phyloP scores from a whole-genome alignment of 2,113 vertebrate species.

The Mastomys natalensis region DNA sequence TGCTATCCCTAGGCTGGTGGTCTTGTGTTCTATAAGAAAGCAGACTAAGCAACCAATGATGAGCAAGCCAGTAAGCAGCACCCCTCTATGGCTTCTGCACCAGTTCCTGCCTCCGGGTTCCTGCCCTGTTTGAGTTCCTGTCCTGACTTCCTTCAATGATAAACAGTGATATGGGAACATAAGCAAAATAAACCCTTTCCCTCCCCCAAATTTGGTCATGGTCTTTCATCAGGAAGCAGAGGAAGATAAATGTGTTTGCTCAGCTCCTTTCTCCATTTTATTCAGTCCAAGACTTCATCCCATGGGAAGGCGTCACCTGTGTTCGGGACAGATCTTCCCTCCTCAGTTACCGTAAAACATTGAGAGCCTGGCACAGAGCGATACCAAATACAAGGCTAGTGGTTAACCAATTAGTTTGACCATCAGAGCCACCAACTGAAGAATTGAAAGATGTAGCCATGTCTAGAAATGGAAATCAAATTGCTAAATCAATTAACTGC shows the following conservation, averaged over 20 bases:
- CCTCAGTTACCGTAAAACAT: background rate
- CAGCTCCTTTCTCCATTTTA: background rate
- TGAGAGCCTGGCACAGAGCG: background rate
- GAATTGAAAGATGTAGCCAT: background rate
- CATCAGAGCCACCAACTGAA: background rate
- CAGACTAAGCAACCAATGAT: background rate
- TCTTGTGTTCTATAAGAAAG: background rate
- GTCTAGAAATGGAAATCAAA: background rate
- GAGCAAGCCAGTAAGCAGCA: background rate
- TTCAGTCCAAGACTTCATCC: background rate
- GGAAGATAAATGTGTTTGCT: background rate
- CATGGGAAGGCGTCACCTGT: background rate
- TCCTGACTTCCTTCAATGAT: background rate
- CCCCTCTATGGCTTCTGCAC: background rate
- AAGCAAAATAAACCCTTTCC: background rate
- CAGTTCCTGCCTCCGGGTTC: background rate
- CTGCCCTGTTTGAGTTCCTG: no score
- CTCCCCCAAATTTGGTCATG: background rate
- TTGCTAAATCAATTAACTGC: background rate
- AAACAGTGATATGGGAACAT: background rate
- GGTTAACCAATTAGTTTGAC: background rate
- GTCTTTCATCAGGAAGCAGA: background rate
- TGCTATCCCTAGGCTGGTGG: no score
- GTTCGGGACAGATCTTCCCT: background rate
- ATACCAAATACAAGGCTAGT: background rate